Evolutionary conservation across 2,888 invertebrate species (phyloP).

Genomic region (Criorhina ranunculi): DNA sequence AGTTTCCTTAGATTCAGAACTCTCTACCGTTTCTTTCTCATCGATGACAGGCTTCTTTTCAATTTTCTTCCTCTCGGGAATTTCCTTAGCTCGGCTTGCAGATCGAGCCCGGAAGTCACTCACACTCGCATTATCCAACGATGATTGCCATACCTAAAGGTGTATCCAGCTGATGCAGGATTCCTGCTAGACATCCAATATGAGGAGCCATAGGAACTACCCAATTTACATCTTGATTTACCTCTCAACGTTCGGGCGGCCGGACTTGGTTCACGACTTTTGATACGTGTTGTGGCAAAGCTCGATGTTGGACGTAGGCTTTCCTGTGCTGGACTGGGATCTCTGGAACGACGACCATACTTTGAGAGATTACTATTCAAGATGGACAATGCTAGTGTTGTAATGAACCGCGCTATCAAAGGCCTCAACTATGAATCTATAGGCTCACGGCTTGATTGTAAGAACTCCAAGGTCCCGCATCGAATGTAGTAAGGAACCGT

Average conservation of each 20-base stretch:
- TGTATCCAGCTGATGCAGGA: constrained; percentile 71
- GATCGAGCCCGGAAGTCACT: constrained; percentile 83
- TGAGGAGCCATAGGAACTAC: constrained; percentile 76
- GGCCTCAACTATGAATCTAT: no score
- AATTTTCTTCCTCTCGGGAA: constrained; percentile 83
- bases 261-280: constrained; percentile 87
- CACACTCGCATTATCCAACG: constrained; percentile 81
- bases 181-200: constrained; percentile 78
- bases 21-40: constrained; percentile 77
- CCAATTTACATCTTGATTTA: constrained; percentile 83
- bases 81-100: constrained; percentile 81
- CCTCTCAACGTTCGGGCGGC: constrained; percentile 81
- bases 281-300: constrained; percentile 77
- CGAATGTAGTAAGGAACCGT: no score
- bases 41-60: constrained; percentile 79
- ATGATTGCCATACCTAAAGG: constrained; percentile 77
- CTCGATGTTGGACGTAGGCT: constrained; percentile 80
- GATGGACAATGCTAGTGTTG: no score
- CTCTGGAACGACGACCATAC: constrained; percentile 81
- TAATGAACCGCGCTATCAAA: no score
- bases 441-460: no score
- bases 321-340: constrained; percentile 83
- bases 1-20: constrained; percentile 31
- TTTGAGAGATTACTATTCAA: constrained; percentile 79
- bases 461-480: no score